These are phyloP conservation scores for Hoplias malabaricus DNA, from an alignment of 2,113 vertebrate genomes.

Conservation along the genomic window DNA sequence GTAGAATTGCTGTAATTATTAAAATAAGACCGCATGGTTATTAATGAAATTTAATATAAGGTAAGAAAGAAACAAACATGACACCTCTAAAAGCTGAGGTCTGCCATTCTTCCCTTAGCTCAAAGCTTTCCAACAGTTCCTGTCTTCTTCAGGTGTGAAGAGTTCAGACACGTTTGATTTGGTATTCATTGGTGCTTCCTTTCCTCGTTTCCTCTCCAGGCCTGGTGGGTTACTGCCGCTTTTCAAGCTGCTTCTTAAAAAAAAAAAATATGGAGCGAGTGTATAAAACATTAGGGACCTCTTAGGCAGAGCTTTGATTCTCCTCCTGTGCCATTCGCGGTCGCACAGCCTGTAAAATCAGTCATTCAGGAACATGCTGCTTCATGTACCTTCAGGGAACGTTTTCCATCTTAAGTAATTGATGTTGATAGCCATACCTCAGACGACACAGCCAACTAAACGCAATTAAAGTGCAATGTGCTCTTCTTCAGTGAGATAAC, in stretches of 20 bases:
- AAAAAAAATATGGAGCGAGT: neutral
- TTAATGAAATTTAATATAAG: no score
- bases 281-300: conserved; percentile 21
- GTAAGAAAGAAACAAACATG: conserved; percentile 11
- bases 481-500: neutral
- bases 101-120: neutral
- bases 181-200: conserved; percentile 3
- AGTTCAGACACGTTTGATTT: conserved; percentile 4
- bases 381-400: neutral
- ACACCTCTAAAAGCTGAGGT: neutral
- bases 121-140: neutral
- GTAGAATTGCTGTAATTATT: no score
- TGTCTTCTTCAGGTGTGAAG: neutral
- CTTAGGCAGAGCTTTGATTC: neutral
- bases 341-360: neutral
- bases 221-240: neutral
- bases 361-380: conserved; percentile 9
- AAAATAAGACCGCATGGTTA: no score
- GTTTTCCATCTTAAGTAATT: conserved; percentile 1
- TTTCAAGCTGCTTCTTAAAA: conserved; percentile 9
- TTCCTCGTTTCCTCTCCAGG: neutral
- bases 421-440: conserved; percentile 1
- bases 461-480: conserved; percentile 1
- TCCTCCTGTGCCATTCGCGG: neutral
- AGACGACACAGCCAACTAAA: neutral